phyloP scores from a whole-genome alignment of 2,113 vertebrate species.

The Otolemur garnettii region DNA sequence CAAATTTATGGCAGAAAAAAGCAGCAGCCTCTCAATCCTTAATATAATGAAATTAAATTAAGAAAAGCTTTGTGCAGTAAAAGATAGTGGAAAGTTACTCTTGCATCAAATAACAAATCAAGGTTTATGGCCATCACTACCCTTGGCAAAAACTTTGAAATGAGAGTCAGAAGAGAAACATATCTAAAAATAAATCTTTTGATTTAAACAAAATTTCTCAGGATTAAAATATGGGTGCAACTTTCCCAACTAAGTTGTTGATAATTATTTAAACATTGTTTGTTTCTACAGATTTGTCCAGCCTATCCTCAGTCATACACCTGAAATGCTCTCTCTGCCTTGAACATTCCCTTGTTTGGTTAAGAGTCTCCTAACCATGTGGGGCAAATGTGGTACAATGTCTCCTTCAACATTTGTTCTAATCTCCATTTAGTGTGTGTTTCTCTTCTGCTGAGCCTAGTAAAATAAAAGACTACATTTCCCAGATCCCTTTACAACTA shows the following conservation, averaged over 20 bases:
- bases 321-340: not conserved
- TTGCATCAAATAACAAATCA: not conserved
- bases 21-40: not conserved
- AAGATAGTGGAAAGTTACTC: not conserved
- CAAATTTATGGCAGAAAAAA: not conserved
- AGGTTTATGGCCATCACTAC: no score
- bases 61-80: not conserved
- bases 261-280: not conserved
- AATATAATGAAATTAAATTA: not conserved
- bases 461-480: not conserved
- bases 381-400: not conserved
- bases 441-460: not conserved
- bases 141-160: not conserved
- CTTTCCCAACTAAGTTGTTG: not conserved
- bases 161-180: not conserved
- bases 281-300: not conserved
- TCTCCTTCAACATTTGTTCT: not conserved
- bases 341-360: not conserved
- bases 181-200: not conserved
- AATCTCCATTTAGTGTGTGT: not conserved
- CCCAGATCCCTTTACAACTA: not conserved
- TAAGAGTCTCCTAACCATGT: not conserved
- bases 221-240: not conserved
- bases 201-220: not conserved
- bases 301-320: not conserved